Evolutionary conservation across 2,113 vertebrate genomes (phyloP), one percentile per base, ranked within the genome.

Genomic region (Toxotes jaculatrix): DNA sequence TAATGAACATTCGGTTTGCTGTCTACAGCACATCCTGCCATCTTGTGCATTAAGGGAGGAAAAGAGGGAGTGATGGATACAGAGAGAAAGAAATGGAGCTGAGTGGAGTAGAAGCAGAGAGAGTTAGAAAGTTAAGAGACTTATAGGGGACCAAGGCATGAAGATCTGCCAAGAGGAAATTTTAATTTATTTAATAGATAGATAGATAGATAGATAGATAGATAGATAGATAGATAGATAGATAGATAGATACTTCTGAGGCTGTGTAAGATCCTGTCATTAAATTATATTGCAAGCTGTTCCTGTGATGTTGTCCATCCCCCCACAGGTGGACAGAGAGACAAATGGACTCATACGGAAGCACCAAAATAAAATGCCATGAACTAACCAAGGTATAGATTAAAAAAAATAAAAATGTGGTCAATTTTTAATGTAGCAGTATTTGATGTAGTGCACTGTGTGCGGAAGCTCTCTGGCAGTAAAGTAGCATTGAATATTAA

Each of bases 401-500:
- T 31, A 57, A 76, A 79, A 88, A 89, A 87, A 81, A 79, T 66
- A 68, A 72, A 80, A 85, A 87, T 13, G 38, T 61, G 71, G 70
- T 92, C 73, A 90, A 90, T 89, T 68, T 90, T 90, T 92, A 84
- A 93, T 88, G 82, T 67, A 60, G 59, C 69, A 31, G 66, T 82
- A 75, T 89, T 79, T 89, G 89, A 88, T 90, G 92, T 83, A 75
- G 65, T 63, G 60, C 74, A 32, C 61, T 60, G 80, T 82, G 84
- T 80, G 88, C 47, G 64, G 84, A 85, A 79, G 79, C 72, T 91
- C 84, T 76, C 84, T 79, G 87, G 87, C 85, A 85, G 84, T 72
- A 87, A 92, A 85, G 90, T 19, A 70, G 66, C 86, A 76, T 85
- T 88, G 88, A 92, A 91, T 93, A 94, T 92, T 92, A 89, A 94